Evolutionary conservation across 2,113 vertebrate genomes (phyloP), one percentile per base, ranked within the genome.

Genomic region (Pseudorasbora parva): DNA sequence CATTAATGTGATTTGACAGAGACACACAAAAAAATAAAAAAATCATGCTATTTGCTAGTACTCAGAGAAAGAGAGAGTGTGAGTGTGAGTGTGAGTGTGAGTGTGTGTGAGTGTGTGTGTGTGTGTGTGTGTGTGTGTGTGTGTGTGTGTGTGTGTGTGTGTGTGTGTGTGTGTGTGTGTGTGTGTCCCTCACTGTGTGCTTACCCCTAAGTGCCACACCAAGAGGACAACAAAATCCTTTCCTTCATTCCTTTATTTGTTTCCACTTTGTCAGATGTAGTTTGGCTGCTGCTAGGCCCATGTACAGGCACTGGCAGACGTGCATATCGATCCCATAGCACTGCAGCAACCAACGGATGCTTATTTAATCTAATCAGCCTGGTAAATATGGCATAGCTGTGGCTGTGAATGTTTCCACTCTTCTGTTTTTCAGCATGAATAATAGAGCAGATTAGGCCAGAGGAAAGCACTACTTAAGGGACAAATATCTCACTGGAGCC

Each of bases 351-450:
- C 54, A 62, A 76, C 33, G 76, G 60, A 25, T 56, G 60, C 79
- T 69, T 81, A 81, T 87, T 83, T 83, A 56, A 81, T 87, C 43
- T 82, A 81, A 84, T 87, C 78, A 84, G 54, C 69, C 69, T 54
- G 54, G 60, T 78, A 87, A 82, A 77, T 80, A 76, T 76, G 78
- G 49, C 82, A 76, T 19, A 27, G 27, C 78, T 71, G 78, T 56
- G 72, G 41, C 82, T 62, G 64, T 3, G 56, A 49, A 51, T 56
- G 47, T 9, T 54, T 81, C 30, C 49, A 62, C 77, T 79, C 47
- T 45, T 25, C 37, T 66, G 54, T 80, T 80, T 81, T 68, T 78
- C 21, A 8, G 5, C 47, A 83, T 86, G 76, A 86, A 86, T 86
- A 78, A 86, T 81, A 51, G 69, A 86, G 23, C 77, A 72, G 75